These are phyloP conservation scores for Melanogrammus aeglefinus DNA, from an alignment of 2,797 vertebrate species.

Conservation along the genomic window DNA sequence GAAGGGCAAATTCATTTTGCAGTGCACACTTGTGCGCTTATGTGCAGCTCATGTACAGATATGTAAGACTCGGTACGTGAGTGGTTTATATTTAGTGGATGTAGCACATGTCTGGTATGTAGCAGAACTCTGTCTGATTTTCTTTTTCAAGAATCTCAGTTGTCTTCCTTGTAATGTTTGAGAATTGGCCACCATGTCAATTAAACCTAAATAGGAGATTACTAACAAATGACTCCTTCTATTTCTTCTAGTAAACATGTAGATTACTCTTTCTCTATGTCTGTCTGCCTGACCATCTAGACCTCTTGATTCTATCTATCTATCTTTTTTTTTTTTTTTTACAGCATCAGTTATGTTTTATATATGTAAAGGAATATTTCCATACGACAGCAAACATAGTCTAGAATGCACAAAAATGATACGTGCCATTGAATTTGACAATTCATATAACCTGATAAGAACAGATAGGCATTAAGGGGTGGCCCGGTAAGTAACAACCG, in stretches of 20 bases:
- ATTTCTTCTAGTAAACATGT: background rate
- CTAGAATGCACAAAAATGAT: no score
- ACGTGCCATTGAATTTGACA: no score
- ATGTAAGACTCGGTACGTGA: conserved; percentile 25
- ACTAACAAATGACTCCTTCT: background rate
- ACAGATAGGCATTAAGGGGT: no score
- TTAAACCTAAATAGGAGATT: background rate
- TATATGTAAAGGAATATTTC: no score
- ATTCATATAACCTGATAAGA: no score
- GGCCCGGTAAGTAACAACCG: no score
- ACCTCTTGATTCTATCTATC: background rate
- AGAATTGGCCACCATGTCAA: conserved; percentile 17
- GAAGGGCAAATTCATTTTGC: background rate
- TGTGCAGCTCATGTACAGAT: conserved; percentile 27
- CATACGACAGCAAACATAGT: no score
- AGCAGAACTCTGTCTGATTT: conserved; percentile 47
- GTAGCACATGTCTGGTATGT: conserved; percentile 62
- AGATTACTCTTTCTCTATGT: background rate
- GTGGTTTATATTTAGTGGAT: conserved; percentile 39
- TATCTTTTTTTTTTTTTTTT: no score
- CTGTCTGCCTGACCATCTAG: background rate
- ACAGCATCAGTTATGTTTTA: no score
- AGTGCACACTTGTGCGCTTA: conserved; percentile 25
- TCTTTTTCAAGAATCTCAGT: background rate
- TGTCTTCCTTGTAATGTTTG: conserved; percentile 21